These are phyloP conservation scores for Diabrotica balteata DNA, from an alignment of 2,888 invertebrate genomes.

Conservation along the genomic window DNA sequence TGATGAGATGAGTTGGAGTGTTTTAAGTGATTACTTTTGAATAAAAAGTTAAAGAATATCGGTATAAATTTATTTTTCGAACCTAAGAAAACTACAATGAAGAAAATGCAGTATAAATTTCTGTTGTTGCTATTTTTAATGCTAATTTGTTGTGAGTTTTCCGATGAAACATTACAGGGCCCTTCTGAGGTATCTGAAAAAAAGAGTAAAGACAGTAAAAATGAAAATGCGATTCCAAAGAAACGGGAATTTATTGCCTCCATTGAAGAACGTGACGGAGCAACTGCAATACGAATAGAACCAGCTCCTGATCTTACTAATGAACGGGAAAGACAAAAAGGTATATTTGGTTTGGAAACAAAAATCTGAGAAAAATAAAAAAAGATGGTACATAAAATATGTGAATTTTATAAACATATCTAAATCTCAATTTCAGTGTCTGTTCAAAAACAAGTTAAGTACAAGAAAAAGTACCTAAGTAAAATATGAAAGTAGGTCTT, in stretches of 20 bases:
- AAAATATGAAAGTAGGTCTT: no score
- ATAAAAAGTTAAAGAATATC: conserved; percentile 3
- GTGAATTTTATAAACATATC: no score
- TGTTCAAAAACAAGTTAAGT: no score
- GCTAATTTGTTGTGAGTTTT: conserved; percentile 53
- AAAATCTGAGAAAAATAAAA: no score
- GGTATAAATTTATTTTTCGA: neutral
- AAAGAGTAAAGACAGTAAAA: conserved; percentile 21
- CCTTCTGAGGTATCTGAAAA: conserved; percentile 38
- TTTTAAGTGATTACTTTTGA: neutral
- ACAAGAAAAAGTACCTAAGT: no score
- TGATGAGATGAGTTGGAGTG: conserved; percentile 12
- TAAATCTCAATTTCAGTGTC: no score
- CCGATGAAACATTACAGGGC: conserved; percentile 49
- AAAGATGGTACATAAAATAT: no score
- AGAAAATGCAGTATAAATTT: conserved; percentile 16
- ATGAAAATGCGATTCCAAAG: conserved; percentile 13
- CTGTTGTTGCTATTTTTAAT: conserved; percentile 42
- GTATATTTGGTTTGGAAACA: conserved; percentile 33
- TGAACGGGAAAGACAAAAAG: conserved; percentile 55
- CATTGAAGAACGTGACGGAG: conserved; percentile 50
- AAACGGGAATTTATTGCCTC: conserved; percentile 51
- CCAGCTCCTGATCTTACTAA: conserved; percentile 58
- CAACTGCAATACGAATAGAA: conserved; percentile 55
- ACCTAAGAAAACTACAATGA: neutral